A percentile compares a stretch with the other conserved stretches of the same genome.
Evolutionary conservation across 2,888 invertebrate genomes (phyloP).

Genomic region (Listrodromus nycthemerus): DNA sequence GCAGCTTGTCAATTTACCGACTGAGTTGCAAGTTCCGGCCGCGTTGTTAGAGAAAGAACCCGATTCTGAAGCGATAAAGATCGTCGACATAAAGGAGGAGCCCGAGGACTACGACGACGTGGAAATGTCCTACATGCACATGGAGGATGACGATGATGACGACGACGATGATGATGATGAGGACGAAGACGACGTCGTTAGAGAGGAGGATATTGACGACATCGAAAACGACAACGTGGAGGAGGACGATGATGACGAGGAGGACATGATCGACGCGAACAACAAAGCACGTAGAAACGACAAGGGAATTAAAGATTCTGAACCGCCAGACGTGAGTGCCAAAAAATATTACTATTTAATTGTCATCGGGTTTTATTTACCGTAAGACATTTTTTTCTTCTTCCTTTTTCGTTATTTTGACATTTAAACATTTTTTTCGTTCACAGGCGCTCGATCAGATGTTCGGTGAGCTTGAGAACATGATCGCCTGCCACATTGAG

Average conservation of each 20-base stretch:
- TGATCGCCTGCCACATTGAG: slow-evolving; percentile 77
- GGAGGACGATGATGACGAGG: slow-evolving; percentile 75
- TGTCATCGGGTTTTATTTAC: not conserved
- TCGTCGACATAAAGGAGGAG: slow-evolving; percentile 81
- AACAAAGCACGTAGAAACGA: slow-evolving; percentile 62
- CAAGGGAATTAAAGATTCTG: slow-evolving; percentile 70
- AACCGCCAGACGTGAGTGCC: slow-evolving; percentile 78
- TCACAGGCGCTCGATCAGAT: slow-evolving; percentile 80
- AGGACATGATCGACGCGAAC: slow-evolving; percentile 70
- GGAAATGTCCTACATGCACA: slow-evolving; percentile 75
- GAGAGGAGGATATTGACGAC: slow-evolving; percentile 75
- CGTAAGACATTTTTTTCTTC: not conserved
- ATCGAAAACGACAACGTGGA: slow-evolving; percentile 73
- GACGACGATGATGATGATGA: slow-evolving; percentile 78
- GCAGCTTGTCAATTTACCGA: slow-evolving; percentile 69
- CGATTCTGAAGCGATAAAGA: slow-evolving; percentile 70
- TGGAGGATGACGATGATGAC: slow-evolving; percentile 75
- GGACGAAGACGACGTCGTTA: slow-evolving; percentile 75
- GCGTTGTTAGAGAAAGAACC: slow-evolving; percentile 66
- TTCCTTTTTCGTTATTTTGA: too few species aligned
- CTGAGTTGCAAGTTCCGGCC: slow-evolving; percentile 70
- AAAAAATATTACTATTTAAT: not conserved
- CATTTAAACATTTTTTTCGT: slow-evolving; percentile 38
- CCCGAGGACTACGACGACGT: slow-evolving; percentile 80
- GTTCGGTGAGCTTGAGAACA: slow-evolving; percentile 79